Evolutionary conservation across 2,113 vertebrate species (phyloP), one percentile per base, ranked within the genome.

Genomic region (Pluvialis apricaria): DNA sequence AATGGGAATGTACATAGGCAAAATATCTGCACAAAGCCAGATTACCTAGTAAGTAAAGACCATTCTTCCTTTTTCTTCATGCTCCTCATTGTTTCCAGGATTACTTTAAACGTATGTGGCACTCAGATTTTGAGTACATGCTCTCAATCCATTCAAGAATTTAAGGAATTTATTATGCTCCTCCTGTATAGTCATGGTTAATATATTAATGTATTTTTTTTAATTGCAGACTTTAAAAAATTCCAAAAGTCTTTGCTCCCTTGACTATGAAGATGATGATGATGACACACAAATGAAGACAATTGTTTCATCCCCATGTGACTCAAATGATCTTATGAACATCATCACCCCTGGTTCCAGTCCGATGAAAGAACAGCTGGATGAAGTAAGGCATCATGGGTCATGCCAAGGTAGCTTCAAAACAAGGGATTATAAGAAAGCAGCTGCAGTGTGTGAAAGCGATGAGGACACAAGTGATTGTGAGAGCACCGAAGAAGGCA

Each of bases 241-340:
- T 94, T 98, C 98, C 28, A 98, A 98, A 97, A 98, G 98, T 96
- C 98, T 98, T 80, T 98, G 98, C 86, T 98, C 98, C 36, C 98
- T 98, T 29, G 97, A 98, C 92, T 98, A 97, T 49, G 97, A 98
- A 96, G 97, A 98, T 5, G 98, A 98, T 4, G 97, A 98, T 10
- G 97, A 98, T 4, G 98, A 98, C 75, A 88, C 96, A 29, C 96
- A 96, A 75, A 98, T 94, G 94, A 98, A 98, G 97, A 98, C 92
- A 24, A 98, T 98, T 31, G 98, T 97, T 87, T 98, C 98, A 68
- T 98, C 98, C 34, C 98, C 97, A 1, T 96, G 98, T 89, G 98
- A 98, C 97, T 98, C 98, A 5, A 96, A 82, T 36, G 97, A 97
- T 90, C 97, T 97, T 38, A 90, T 92, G 96, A 97, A 95, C 90